A percentile compares a stretch with the other conserved stretches of the same genome.
phyloP scores from a whole-genome alignment of 2,888 invertebrate species.

The Eupithecia subumbrata region DNA sequence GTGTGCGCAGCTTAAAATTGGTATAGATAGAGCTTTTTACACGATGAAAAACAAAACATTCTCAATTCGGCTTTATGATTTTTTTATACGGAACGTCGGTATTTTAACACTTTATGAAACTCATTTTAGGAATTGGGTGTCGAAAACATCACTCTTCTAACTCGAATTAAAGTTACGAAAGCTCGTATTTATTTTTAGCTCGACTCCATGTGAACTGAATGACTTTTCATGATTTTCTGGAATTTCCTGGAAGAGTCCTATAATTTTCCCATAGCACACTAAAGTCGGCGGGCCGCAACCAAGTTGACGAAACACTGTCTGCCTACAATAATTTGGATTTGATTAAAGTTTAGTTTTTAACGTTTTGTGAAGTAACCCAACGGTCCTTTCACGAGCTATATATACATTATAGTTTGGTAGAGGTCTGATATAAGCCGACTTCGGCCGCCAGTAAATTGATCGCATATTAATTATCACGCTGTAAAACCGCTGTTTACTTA shows the following conservation, averaged over 20 bases:
- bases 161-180: background rate
- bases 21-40: slow-evolving; percentile 18
- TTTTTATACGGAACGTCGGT: background rate
- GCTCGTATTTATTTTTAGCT: no score
- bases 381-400: slow-evolving; percentile 17
- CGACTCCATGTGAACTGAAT: background rate
- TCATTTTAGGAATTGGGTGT: background rate
- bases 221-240: background rate
- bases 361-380: slow-evolving; percentile 9
- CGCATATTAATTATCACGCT: slow-evolving; percentile 67
- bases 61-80: no score
- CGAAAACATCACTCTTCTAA: background rate
- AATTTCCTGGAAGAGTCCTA: background rate
- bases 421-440: slow-evolving; percentile 59
- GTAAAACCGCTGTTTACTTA: slow-evolving; percentile 65
- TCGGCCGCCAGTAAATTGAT: slow-evolving; percentile 61
- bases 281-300: background rate
- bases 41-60: background rate
- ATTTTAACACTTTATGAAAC: background rate
- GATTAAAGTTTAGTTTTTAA: background rate
- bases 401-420: slow-evolving; percentile 49
- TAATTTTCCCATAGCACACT: background rate
- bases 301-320: background rate
- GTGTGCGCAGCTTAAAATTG: slow-evolving; percentile 49
- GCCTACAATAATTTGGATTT: no score